Evolutionary conservation across 2,797 vertebrate species (phyloP).

Genomic region (Nasua narica): DNA sequence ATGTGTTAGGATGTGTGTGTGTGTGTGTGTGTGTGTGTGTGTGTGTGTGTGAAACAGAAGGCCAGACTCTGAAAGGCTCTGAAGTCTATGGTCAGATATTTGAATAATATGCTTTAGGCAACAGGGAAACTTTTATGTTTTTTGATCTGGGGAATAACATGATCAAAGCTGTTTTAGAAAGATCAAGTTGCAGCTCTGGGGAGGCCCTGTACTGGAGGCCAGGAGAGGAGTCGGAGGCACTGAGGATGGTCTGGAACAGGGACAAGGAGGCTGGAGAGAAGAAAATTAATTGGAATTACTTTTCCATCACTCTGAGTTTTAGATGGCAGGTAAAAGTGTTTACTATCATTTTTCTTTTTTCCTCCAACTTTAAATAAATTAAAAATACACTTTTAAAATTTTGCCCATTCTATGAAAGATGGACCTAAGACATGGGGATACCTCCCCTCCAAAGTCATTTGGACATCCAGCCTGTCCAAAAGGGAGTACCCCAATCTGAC

Average conservation of each 20-base stretch:
- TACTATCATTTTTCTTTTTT: background rate
- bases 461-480: background rate
- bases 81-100: slow-evolving; percentile 34
- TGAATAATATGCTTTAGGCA: slow-evolving; percentile 24
- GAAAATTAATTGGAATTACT: background rate
- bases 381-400: background rate
- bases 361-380: slow-evolving; percentile 5
- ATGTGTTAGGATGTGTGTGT: background rate
- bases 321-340: background rate
- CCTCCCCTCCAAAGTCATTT: background rate
- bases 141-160: slow-evolving; percentile 16
- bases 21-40: background rate
- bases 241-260: background rate
- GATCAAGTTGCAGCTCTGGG: background rate
- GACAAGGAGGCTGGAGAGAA: background rate
- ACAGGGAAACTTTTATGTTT: background rate
- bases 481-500: background rate
- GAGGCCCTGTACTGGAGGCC: background rate
- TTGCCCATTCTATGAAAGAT: background rate
- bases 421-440: background rate
- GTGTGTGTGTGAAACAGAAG: background rate
- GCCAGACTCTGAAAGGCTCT: background rate
- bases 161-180: slow-evolving; percentile 34
- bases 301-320: background rate
- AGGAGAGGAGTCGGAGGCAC: background rate